These are phyloP conservation scores for Porites australiensis DNA, from an alignment of 64 coral and sea anemone species.

Conservation along the genomic window DNA sequence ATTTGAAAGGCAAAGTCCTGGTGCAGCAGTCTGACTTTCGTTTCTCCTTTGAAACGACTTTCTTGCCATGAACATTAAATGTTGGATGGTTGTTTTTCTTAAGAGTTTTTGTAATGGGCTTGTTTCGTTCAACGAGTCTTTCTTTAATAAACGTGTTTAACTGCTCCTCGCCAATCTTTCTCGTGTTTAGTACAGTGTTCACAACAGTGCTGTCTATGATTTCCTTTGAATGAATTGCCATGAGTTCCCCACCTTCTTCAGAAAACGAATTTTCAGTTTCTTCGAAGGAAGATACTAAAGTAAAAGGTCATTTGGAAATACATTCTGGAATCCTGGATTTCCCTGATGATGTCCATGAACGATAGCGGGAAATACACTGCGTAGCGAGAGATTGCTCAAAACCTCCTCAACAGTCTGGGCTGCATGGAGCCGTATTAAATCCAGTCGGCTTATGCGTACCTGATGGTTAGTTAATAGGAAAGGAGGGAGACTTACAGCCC, in stretches of 20 bases:
- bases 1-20: slow-evolving; percentile 1
- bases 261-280: slow-evolving; percentile 43
- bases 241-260: slow-evolving; percentile 28
- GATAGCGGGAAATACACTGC: too few species aligned
- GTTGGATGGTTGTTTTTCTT: neutral
- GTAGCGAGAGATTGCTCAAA: too few species aligned
- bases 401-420: too few species aligned
- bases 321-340: too few species aligned
- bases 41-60: slow-evolving; percentile 16
- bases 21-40: neutral
- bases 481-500: too few species aligned
- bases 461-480: too few species aligned
- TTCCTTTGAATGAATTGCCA: slow-evolving; percentile 44
- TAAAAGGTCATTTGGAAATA: slow-evolving; percentile 31
- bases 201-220: slow-evolving; percentile 13
- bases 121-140: slow-evolving; percentile 6
- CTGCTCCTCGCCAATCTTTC: slow-evolving; percentile 17
- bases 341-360: too few species aligned
- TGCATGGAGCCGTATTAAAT: too few species aligned
- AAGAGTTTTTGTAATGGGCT: neutral
- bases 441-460: too few species aligned
- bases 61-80: neutral
- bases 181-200: slow-evolving; percentile 1
- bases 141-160: slow-evolving; percentile 37
- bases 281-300: slow-evolving; percentile 26